phyloP scores from a whole-genome alignment of 2,113 vertebrate genomes.

The Ceyx melanurus region DNA sequence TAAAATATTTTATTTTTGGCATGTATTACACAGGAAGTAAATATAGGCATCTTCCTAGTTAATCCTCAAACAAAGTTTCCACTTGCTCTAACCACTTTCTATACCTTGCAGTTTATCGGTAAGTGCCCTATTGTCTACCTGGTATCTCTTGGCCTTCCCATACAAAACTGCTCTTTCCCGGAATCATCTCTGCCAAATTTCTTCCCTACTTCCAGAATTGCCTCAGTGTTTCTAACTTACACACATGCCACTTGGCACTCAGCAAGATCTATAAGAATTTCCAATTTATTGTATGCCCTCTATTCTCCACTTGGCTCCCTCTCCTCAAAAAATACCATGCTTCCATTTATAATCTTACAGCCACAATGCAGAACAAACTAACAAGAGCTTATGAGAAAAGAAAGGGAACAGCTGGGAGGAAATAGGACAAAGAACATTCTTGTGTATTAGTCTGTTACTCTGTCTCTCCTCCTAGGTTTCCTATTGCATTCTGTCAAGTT shows the following conservation, averaged over 20 bases:
- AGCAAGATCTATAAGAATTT: constrained; percentile 22
- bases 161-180: neutral
- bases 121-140: neutral
- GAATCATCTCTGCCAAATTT: neutral
- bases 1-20: neutral
- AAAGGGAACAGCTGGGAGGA: neutral
- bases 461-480: neutral
- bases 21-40: neutral
- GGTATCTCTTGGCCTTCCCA: neutral
- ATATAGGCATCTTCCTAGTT: neutral
- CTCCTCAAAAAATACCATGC: neutral
- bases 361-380: neutral
- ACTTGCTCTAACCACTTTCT: neutral
- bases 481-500: neutral
- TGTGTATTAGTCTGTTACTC: neutral
- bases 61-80: neutral
- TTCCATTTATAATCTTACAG: neutral
- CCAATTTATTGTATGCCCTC: constrained; percentile 17
- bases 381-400: neutral
- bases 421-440: neutral
- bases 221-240: neutral
- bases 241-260: neutral
- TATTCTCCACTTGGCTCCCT: neutral
- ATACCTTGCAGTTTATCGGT: neutral
- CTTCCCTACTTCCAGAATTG: neutral